phyloP scores from a whole-genome alignment of 2,888 invertebrate genomes.

The Diachrysia chrysitis region DNA sequence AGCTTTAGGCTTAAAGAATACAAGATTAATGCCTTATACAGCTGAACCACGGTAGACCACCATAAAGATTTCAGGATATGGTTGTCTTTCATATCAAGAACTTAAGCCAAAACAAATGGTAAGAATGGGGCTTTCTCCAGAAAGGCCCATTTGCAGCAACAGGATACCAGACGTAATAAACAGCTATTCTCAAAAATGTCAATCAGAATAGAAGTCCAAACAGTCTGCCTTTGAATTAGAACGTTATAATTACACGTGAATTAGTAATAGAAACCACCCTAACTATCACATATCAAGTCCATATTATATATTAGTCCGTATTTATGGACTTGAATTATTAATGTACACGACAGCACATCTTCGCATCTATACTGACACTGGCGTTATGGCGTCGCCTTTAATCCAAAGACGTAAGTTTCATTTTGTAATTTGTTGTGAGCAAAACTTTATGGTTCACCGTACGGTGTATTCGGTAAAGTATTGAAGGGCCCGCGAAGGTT shows the following conservation, averaged over 20 bases:
- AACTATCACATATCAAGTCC: not conserved
- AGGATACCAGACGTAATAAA: not conserved
- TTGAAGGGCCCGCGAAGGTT: constrained; percentile 19
- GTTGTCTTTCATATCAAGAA: not conserved
- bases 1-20: too few species aligned
- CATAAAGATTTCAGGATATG: too few species aligned
- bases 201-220: not conserved
- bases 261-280: not conserved
- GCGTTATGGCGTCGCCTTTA: not conserved
- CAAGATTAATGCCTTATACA: too few species aligned
- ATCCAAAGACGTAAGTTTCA: not conserved
- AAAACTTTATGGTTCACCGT: constrained; percentile 29
- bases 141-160: too few species aligned
- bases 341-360: not conserved
- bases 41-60: too few species aligned
- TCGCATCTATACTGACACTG: not conserved
- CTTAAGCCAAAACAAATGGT: not conserved
- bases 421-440: not conserved
- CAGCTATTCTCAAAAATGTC: not conserved
- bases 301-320: not conserved
- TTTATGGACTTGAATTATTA: not conserved
- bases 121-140: too few species aligned
- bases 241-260: not conserved
- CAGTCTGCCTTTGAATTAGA: not conserved
- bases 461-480: constrained; percentile 13